Evolutionary conservation across 1,140 invertebrate species (phyloP).

Genomic region (Rhyzopertha dominica): DNA sequence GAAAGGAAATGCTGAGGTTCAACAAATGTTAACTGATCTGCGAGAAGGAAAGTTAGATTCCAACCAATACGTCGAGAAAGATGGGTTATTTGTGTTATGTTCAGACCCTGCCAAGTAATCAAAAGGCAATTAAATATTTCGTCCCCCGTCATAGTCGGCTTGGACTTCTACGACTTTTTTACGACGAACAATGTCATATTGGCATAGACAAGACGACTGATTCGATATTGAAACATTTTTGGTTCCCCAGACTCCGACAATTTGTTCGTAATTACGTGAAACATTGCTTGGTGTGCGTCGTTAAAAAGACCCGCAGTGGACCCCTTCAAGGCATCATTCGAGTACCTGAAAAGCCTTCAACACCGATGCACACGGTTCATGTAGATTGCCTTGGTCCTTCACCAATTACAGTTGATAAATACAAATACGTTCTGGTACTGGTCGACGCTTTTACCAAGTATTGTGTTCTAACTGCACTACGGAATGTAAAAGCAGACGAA

Average conservation of each 20-base stretch:
- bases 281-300: conserved; percentile 32
- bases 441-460: conserved; percentile 16
- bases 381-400: conserved; percentile 32
- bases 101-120: too few species aligned
- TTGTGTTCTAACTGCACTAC: conserved; percentile 3
- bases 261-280: conserved; percentile 24
- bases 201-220: conserved; percentile 31
- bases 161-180: conserved; percentile 25
- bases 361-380: conserved; percentile 34
- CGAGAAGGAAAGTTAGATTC: too few species aligned
- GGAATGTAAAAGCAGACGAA: conserved; percentile 4
- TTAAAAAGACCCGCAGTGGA: conserved; percentile 16
- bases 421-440: conserved; percentile 4
- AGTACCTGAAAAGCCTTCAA: conserved; percentile 25
- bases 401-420: conserved; percentile 19
- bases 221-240: conserved; percentile 33
- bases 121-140: too few species aligned
- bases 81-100: too few species aligned
- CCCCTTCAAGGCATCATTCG: conserved; percentile 30
- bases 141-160: conserved; percentile 32
- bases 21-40: too few species aligned
- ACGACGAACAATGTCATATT: conserved; percentile 40
- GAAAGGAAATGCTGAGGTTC: too few species aligned
- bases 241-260: conserved; percentile 28
- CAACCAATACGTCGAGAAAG: too few species aligned